phyloP scores from a whole-genome alignment of 2,797 vertebrate genomes.

The Macropodus opercularis region DNA sequence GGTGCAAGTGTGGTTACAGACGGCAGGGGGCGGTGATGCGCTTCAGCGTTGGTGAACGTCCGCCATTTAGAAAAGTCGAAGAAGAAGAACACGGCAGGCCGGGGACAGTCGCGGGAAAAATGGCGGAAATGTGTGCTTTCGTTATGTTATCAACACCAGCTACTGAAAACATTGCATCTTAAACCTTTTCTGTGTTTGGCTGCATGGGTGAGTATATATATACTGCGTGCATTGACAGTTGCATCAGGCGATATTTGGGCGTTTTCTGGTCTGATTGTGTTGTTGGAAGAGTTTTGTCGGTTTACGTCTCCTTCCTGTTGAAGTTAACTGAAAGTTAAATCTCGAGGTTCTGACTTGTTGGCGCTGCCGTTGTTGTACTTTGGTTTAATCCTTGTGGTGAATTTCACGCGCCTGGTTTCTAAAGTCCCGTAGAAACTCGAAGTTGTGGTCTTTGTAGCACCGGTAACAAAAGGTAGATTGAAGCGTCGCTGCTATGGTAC shows the following conservation, averaged over 20 bases:
- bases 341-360: background rate
- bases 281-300: background rate
- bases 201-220: conserved; percentile 41
- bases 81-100: background rate
- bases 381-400: background rate
- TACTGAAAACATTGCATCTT: conserved; percentile 3
- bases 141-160: conserved; percentile 2
- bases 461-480: background rate
- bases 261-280: background rate
- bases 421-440: background rate
- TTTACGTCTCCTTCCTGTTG: conserved; percentile 18
- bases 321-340: conserved; percentile 14
- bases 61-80: background rate
- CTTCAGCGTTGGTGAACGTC: background rate
- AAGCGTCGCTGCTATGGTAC: background rate
- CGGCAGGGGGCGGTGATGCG: background rate
- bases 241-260: accelerated
- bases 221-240: background rate
- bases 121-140: conserved; percentile 60
- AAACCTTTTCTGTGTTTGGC: background rate
- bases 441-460: background rate
- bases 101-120: conserved; percentile 71
- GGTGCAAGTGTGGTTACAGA: no score
- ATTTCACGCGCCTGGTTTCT: background rate
- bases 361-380: background rate